Evolutionary conservation across 2,797 vertebrate species (phyloP).

Genomic region (Siniperca obscura): DNA sequence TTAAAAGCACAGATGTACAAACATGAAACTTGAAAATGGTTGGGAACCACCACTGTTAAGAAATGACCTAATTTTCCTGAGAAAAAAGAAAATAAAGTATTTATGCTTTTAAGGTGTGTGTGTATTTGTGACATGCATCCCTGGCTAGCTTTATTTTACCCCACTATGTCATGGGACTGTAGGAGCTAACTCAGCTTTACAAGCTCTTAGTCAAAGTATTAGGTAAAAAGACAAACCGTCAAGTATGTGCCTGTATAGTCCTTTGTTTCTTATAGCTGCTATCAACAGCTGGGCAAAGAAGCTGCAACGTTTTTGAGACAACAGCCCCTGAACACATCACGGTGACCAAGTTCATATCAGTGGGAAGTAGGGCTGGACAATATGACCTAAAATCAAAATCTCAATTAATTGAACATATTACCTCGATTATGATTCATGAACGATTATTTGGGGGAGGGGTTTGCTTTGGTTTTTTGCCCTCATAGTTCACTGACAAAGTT

Average conservation of each 20-base stretch:
- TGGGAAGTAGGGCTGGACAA: background rate
- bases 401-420: too few relatives aligned
- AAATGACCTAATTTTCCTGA: background rate
- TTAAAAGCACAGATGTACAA: background rate
- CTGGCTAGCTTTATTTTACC: background rate
- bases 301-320: background rate
- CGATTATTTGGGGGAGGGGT: too few relatives aligned
- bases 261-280: background rate
- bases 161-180: background rate
- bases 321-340: background rate
- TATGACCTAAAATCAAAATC: too few relatives aligned
- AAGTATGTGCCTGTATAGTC: background rate
- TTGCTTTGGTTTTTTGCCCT: too few relatives aligned
- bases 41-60: background rate
- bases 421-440: too few relatives aligned
- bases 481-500: too few relatives aligned
- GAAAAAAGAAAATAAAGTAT: background rate
- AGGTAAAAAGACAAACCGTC: background rate
- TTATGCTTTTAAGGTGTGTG: background rate
- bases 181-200: background rate
- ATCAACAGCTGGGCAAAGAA: background rate
- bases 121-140: background rate
- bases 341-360: background rate
- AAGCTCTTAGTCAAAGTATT: background rate
- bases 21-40: background rate